Evolutionary conservation across 2,888 invertebrate genomes (phyloP).

Genomic region (Euzetes globulus): DNA sequence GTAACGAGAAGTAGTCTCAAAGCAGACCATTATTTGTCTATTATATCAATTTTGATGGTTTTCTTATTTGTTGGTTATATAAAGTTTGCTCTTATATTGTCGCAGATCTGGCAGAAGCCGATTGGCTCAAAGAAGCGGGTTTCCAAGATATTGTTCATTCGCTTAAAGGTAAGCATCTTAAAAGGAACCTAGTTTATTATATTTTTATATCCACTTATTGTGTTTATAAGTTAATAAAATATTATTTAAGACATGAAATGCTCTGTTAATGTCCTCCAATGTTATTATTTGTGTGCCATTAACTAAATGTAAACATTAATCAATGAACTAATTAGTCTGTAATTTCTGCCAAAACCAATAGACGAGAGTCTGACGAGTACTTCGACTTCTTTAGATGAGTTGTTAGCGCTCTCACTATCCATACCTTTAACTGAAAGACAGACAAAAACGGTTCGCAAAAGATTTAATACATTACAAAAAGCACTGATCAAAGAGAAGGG

Average conservation of each 20-base stretch:
- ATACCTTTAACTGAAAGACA: conserved; percentile 18
- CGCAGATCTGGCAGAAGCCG: conserved; percentile 17
- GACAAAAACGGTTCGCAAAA: not conserved
- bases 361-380: not conserved
- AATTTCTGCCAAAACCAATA: not conserved
- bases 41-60: not conserved
- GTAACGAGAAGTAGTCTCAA: too few relatives aligned
- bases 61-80: too few relatives aligned
- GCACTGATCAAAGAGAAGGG: not conserved
- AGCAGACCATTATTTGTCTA: too few relatives aligned
- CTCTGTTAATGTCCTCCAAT: not conserved
- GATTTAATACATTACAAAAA: conserved; percentile 3
- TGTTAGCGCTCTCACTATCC: not conserved
- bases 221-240: too few relatives aligned
- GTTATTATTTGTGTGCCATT: not conserved
- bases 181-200: not conserved
- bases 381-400: conserved; percentile 4
- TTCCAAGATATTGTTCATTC: conserved; percentile 19
- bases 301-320: not conserved
- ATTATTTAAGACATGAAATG: too few relatives aligned
- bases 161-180: conserved; percentile 9
- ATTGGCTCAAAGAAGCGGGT: conserved; percentile 20
- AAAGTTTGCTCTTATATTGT: too few relatives aligned
- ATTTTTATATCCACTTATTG: too few relatives aligned
- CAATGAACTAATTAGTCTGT: not conserved